Percentiles rank a stretch among this genome's conserved stretches.
Conservation (phyloP, 2,888 invertebrate genomes). For the Pseudococcus longispinus region DNA sequence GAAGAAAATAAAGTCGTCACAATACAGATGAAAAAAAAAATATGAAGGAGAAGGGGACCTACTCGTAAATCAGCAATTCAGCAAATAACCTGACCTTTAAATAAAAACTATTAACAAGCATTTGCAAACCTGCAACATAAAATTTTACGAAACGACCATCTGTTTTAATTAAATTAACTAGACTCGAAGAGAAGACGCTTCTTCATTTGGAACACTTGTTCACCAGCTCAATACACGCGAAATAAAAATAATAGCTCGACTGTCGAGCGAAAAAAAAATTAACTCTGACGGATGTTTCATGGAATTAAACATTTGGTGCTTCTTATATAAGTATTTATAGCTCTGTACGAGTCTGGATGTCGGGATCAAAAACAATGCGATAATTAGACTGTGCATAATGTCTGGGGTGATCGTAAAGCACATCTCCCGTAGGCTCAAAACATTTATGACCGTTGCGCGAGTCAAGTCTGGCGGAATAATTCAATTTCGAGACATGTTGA, state of each 20-base stretch:
- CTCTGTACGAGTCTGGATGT: neutral
- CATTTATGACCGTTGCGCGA: neutral
- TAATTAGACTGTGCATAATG: constrained; percentile 18
- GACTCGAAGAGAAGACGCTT: neutral
- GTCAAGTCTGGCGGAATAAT: neutral
- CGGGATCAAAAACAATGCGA: neutral
- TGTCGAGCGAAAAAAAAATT: neutral
- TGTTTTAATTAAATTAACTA: neutral
- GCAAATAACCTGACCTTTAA: neutral
- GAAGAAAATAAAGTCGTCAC: neutral
- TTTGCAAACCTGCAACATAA: neutral
- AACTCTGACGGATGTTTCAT: neutral
- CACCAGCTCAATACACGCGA: neutral
- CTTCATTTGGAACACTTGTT: neutral
- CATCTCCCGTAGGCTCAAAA: neutral
- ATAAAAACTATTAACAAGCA: neutral
- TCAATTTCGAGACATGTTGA: neutral
- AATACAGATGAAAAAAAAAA: no score
- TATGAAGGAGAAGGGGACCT: no score
- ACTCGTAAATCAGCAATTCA: neutral
- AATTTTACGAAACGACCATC: neutral
- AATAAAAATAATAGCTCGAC: neutral
- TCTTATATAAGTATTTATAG: neutral
- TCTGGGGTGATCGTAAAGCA: neutral
- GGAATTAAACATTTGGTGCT: neutral